Evolutionary conservation across 2,113 vertebrate species (phyloP).

Genomic region (Cochlearius cochlearius): DNA sequence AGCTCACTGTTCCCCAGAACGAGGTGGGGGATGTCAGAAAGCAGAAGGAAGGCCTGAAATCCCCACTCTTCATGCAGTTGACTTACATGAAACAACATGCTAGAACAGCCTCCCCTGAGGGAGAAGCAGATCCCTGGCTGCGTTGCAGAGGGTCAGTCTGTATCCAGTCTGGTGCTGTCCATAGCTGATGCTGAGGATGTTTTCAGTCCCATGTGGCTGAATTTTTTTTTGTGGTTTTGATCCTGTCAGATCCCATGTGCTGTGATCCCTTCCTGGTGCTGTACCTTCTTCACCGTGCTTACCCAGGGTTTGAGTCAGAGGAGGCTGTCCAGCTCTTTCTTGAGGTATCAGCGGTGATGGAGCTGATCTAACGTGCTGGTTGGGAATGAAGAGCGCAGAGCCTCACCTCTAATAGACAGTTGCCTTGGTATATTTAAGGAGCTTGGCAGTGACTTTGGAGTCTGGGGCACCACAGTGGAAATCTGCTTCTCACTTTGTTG

Average conservation of each 20-base stretch:
- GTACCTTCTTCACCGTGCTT: not conserved
- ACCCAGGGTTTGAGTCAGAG: not conserved
- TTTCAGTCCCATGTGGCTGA: fast-evolving
- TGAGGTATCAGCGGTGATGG: not conserved
- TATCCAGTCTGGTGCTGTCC: not conserved
- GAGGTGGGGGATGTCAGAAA: not conserved
- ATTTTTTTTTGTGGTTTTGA: not conserved
- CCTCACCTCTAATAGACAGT: not conserved
- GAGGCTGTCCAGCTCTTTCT: not conserved
- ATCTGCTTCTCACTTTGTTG: not conserved
- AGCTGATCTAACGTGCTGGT: not conserved
- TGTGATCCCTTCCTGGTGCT: not conserved
- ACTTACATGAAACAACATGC: not conserved
- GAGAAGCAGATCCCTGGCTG: not conserved
- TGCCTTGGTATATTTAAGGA: not conserved
- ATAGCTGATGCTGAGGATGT: not conserved
- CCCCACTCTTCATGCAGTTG: not conserved
- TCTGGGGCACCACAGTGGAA: not conserved
- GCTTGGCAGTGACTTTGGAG: not conserved
- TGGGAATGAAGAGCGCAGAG: not conserved
- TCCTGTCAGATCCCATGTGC: not conserved
- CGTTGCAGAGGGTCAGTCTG: not conserved
- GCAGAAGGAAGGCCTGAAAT: not conserved
- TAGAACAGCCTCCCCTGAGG: fast-evolving
- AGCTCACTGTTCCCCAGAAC: not conserved